These are phyloP conservation scores for Drosophila arizonae DNA, from an alignment of 1,140 invertebrate species.

Conservation along the genomic window DNA sequence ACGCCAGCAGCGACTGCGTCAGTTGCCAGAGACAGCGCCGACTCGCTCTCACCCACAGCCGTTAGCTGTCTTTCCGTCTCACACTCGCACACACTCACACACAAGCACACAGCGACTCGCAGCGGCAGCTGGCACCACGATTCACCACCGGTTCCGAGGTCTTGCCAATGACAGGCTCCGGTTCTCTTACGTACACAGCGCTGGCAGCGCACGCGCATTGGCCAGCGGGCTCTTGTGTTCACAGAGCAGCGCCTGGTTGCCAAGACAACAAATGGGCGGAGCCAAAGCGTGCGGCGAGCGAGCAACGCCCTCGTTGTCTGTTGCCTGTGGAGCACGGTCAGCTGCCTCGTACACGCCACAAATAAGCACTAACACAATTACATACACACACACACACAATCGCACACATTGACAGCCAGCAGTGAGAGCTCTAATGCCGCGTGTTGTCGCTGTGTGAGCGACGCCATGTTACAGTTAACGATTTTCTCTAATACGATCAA, in stretches of 20 bases:
- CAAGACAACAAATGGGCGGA: conserved; percentile 65
- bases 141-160: conserved; percentile 32
- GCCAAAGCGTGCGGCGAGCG: conserved; percentile 33
- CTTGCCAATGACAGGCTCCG: conserved; percentile 62
- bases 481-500: conserved; percentile 81
- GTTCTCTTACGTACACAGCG: conserved; percentile 76
- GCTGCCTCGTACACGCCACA: conserved; percentile 41
- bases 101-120: conserved; percentile 17
- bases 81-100: conserved; percentile 21
- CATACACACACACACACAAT: neutral
- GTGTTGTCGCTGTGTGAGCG: conserved; percentile 57
- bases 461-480: conserved; percentile 80
- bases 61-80: conserved; percentile 30
- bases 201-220: conserved; percentile 71
- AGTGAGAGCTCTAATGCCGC: conserved; percentile 55
- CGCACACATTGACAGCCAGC: conserved; percentile 2
- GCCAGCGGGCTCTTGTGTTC: conserved; percentile 66
- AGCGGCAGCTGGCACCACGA: conserved; percentile 27
- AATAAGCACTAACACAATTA: neutral
- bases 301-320: conserved; percentile 33
- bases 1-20: conserved; percentile 33
- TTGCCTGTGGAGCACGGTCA: conserved; percentile 31
- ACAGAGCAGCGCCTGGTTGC: conserved; percentile 58
- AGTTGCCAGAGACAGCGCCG: conserved; percentile 33
- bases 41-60: conserved; percentile 56